These are phyloP conservation scores for Karalla daura DNA, from an alignment of 2,797 vertebrate species.

Conservation along the genomic window DNA sequence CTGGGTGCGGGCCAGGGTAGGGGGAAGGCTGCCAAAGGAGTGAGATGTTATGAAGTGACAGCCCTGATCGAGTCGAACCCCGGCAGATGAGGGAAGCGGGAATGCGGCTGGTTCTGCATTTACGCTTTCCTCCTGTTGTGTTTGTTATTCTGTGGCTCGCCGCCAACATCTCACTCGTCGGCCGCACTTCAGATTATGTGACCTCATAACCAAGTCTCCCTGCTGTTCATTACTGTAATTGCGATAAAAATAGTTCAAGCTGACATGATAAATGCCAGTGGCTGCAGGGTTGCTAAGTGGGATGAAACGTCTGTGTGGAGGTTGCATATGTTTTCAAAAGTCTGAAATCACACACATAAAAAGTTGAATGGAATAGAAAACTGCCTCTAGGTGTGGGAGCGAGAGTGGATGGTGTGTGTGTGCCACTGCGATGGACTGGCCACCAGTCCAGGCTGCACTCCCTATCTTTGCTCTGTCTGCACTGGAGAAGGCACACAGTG, in stretches of 20 bases:
- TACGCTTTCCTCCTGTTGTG: not conserved
- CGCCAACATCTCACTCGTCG: not conserved
- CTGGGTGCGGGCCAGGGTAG: conserved; percentile 1
- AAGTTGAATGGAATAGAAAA: no score
- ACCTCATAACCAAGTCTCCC: not conserved
- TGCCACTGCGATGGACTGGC: no score
- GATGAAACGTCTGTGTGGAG: no score
- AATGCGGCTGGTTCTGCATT: not conserved
- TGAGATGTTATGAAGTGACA: not conserved
- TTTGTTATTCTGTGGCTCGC: not conserved
- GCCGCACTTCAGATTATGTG: not conserved
- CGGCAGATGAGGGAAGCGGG: not conserved
- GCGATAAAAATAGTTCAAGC: not conserved
- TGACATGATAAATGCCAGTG: not conserved
- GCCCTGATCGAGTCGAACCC: conserved; percentile 4
- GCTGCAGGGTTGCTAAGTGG: not conserved
- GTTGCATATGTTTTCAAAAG: no score
- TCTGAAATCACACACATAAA: no score
- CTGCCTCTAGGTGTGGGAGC: no score
- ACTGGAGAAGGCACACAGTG: no score
- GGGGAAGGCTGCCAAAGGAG: not conserved
- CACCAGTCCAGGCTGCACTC: no score
- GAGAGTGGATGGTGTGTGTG: no score
- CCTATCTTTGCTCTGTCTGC: no score
- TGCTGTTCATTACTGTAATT: not conserved